Base-by-base conservation (phyloP, 1,140 invertebrate genomes). In the Hormaphis cornu region DNA sequence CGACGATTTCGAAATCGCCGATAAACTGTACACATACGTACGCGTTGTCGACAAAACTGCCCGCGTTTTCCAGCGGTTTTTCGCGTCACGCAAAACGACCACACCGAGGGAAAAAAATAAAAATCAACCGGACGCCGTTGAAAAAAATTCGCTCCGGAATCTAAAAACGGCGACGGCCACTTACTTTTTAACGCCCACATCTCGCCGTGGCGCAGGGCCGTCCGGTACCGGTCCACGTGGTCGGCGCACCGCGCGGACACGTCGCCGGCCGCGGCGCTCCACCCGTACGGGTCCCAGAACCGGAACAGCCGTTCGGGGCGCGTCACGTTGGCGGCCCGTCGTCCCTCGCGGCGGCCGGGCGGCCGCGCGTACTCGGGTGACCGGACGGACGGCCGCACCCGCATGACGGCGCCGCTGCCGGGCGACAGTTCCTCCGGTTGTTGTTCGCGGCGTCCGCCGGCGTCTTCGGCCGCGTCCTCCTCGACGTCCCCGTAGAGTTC, bases 211-310 rank as follows among this genome's bases (percentile, higher is more conserved):
- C 76, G 78, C 12, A 89, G 76, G 18, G 83, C 87, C 7, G 82
- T 77, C 30, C 89, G 77, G 75, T 87, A 89, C 24, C 80, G 76
- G 50, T 82, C 80, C 75, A 89, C 77, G 59, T 88, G 83, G 50
- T 82, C 80, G 5, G 74, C 76, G 75, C 88, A 89, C 48, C 77
- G 73, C 9, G 30, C 52, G 2, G 75, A 76, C 0, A 83, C 61
- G 1, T 71, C 37, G 6, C 20, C 16, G 6, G 42, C 12, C 24
- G 61, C 50, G 42, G 44, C 18, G 8, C 18, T 48, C 26, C n/a
- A 48, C 44, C 50, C 61, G 20, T 66, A 66, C 26, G 61, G 44
- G n/a, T 66, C 61, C 61, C 61, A 66, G 18, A 66, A 66, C 7
- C 42, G 61, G 28, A 66, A 66, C n/a, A 66, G 7, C 6, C 30